phyloP scores from a whole-genome alignment of 2,797 vertebrate genomes.

The Limnodromus scolopaceus region DNA sequence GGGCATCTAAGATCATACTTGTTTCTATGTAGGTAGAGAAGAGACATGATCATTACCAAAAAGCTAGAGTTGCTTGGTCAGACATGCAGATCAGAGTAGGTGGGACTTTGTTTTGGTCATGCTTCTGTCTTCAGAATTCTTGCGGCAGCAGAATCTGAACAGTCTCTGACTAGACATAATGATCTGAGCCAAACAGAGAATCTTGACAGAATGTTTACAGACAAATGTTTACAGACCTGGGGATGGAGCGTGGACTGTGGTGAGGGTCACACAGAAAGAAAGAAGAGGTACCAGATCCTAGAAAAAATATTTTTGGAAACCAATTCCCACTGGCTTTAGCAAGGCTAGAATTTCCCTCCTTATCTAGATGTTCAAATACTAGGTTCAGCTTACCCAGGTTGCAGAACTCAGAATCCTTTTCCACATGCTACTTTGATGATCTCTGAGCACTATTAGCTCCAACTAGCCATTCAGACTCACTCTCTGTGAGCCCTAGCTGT shows the following conservation, averaged over 20 bases:
- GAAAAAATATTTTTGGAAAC: background rate
- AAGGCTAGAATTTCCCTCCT: background rate
- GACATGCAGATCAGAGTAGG: background rate
- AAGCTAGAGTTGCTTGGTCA: background rate
- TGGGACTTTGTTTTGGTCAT: background rate
- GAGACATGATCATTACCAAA: background rate
- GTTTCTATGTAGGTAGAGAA: background rate
- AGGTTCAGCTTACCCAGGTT: background rate
- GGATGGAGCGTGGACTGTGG: fast-evolving
- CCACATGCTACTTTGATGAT: background rate
- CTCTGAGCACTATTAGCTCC: background rate
- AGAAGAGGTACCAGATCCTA: background rate
- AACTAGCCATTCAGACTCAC: background rate
- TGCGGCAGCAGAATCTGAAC: background rate
- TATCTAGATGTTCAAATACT: background rate
- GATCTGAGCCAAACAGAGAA: background rate
- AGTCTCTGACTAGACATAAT: background rate
- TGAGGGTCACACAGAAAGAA: background rate
- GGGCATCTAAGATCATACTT: background rate
- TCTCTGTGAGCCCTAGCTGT: background rate
- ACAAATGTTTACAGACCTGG: background rate
- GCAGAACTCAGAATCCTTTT: background rate
- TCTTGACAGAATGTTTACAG: background rate
- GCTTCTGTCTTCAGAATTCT: background rate
- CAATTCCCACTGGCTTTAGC: background rate